phyloP scores from a whole-genome alignment of 2,797 vertebrate genomes.

The Nothura maculosa region DNA sequence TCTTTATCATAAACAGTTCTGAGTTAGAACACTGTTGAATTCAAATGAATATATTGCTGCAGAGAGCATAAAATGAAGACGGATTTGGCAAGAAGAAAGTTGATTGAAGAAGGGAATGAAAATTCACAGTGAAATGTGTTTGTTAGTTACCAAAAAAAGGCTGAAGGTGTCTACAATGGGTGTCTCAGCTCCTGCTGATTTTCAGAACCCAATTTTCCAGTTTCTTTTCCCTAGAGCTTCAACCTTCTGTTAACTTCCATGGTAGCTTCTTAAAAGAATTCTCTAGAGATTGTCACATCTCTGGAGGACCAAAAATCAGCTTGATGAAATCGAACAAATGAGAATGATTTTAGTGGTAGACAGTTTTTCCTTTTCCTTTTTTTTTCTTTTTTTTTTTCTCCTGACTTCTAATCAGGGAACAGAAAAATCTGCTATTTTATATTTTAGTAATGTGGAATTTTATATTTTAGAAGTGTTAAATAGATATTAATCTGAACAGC shows the following conservation, averaged over 20 bases:
- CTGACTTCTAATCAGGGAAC: constrained; percentile 5
- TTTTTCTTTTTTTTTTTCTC: background rate
- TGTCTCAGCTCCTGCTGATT: background rate
- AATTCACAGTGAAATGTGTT: background rate
- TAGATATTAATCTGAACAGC: background rate
- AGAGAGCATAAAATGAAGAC: background rate
- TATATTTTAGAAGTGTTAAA: constrained; percentile 5
- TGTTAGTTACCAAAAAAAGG: background rate
- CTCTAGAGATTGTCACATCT: constrained; percentile 21
- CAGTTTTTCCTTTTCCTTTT: background rate
- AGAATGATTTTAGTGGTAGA: constrained; percentile 49
- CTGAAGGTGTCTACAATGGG: background rate
- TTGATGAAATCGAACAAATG: constrained; percentile 56
- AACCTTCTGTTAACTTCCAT: constrained; percentile 54
- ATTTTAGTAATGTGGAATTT: background rate
- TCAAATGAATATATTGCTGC: background rate
- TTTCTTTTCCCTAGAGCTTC: constrained; percentile 60
- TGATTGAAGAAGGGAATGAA: background rate
- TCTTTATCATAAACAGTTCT: background rate
- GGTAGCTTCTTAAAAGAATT: constrained; percentile 60
- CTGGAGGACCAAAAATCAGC: constrained; percentile 42
- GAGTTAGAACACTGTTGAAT: background rate
- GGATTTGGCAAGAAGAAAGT: constrained; percentile 9
- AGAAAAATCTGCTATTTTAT: constrained; percentile 12
- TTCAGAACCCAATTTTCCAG: background rate